phyloP scores from a whole-genome alignment of 2,113 vertebrate species.

The Perccottus glenii region DNA sequence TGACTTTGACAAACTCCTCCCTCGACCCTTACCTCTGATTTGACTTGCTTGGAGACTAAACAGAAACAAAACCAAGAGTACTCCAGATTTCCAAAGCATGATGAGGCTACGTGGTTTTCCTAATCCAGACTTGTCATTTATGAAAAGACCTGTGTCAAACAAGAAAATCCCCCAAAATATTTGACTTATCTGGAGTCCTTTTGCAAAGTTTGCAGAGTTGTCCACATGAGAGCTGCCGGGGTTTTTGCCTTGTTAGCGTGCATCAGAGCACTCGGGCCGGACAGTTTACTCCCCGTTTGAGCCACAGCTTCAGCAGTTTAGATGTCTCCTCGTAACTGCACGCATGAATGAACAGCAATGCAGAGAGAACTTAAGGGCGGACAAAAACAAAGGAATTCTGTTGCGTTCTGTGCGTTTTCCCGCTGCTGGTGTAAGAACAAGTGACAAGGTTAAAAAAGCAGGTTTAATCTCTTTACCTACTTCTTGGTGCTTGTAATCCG shows the following conservation, averaged over 20 bases:
- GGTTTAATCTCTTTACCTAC: conserved; percentile 91
- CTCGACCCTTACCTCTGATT: conserved; percentile 87
- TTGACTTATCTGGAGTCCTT: conserved; percentile 46
- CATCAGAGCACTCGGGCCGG: conserved; percentile 8
- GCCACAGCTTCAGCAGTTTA: conserved; percentile 13
- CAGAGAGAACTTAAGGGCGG: not conserved
- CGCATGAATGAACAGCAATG: conserved; percentile 36
- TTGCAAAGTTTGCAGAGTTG: conserved; percentile 22
- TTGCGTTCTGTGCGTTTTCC: conserved; percentile 22
- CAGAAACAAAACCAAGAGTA: conserved; percentile 83
- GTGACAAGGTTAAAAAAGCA: conserved; percentile 82
- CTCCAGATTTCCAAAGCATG: conserved; percentile 87
- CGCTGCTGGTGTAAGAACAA: conserved; percentile 69
- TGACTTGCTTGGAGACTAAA: conserved; percentile 85
- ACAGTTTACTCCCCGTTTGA: not conserved
- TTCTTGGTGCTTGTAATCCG: conserved; percentile 88
- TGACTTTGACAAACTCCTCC: too few relatives aligned
- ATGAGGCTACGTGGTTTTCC: conserved; percentile 69
- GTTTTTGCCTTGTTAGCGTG: conserved; percentile 35
- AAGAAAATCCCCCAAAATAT: conserved; percentile 46
- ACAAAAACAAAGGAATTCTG: too few relatives aligned
- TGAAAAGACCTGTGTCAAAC: conserved; percentile 33
- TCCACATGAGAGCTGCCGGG: conserved; percentile 24
- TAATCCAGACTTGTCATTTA: conserved; percentile 68
- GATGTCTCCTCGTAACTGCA: conserved; percentile 45